A percentile compares a stretch with the other conserved stretches of the same genome.
Evolutionary conservation across 2,888 invertebrate species (phyloP).

Genomic region (Ferrisia virgata): DNA sequence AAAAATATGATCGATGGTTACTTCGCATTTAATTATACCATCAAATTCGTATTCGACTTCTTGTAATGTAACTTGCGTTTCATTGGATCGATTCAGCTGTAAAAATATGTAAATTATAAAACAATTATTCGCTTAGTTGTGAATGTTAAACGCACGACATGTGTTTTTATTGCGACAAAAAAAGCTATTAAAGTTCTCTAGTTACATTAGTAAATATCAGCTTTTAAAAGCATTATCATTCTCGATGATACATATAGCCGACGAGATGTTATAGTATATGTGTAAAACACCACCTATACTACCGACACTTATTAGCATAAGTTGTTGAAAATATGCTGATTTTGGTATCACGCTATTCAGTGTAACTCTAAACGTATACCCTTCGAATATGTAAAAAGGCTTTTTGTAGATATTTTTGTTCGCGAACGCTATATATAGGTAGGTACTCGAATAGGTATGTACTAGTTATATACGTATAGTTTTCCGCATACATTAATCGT

Average conservation of each 20-base stretch:
- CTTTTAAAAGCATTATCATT: conserved; percentile 11
- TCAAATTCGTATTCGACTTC: conserved; percentile 51
- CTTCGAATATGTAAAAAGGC: neutral
- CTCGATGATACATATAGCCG: conserved; percentile 2
- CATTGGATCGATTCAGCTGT: conserved; percentile 61
- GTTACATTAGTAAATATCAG: neutral
- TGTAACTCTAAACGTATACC: neutral
- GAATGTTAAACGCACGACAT: neutral
- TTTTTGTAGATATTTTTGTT: conserved; percentile 7
- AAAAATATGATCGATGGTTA: conserved; percentile 50
- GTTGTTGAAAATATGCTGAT: conserved; percentile 35
- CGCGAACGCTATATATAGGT: neutral
- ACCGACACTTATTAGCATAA: conserved; percentile 32
- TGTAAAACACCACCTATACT: conserved; percentile 1
- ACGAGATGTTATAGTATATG: neutral
- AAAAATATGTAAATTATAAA: conserved; percentile 52
- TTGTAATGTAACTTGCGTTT: conserved; percentile 51
- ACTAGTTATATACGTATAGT: neutral
- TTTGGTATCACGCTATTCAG: conserved; percentile 9
- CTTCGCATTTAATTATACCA: conserved; percentile 52
- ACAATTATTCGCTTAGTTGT: neutral
- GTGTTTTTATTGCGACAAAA: conserved; percentile 11
- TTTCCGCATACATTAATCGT: conserved; percentile 11
- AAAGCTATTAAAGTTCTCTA: neutral
- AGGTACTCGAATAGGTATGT: neutral